A percentile compares a stretch with the other conserved stretches of the same genome.
Conservation (phyloP, 2,888 invertebrate species). For the Aleiodes testaceus region DNA sequence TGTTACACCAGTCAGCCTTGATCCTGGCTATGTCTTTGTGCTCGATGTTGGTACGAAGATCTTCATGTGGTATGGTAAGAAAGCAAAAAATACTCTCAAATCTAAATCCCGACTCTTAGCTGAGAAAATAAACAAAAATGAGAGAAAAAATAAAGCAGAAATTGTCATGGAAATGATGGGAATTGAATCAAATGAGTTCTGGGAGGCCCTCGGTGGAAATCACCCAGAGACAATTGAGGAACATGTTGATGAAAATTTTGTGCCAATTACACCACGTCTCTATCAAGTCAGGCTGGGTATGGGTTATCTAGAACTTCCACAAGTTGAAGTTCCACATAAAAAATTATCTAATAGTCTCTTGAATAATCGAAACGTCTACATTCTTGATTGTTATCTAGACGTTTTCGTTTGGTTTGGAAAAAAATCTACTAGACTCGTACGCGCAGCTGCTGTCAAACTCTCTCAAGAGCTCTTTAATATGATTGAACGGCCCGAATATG, state of each 20-base stretch:
- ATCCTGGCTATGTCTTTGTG: conserved; percentile 93
- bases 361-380: conserved; percentile 94
- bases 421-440: conserved; percentile 94
- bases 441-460: conserved; percentile 97
- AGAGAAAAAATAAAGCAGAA: conserved; percentile 95
- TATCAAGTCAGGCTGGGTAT: conserved; percentile 98
- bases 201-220: conserved; percentile 80
- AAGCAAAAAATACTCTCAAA: conserved; percentile 90
- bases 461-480: conserved; percentile 96
- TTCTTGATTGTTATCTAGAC: conserved; percentile 94
- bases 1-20: conserved; percentile 82
- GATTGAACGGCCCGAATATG: conserved; percentile 91
- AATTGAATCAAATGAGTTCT: conserved; percentile 89
- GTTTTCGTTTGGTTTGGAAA: conserved; percentile 99
- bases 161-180: conserved; percentile 88
- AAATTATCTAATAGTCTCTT: conserved; percentile 86
- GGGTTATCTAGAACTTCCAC: conserved; percentile 98
- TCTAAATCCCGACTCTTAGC: conserved; percentile 93
- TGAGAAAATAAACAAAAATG: conserved; percentile 99
- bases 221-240: conserved; percentile 72
- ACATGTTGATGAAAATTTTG: conserved; percentile 81
- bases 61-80: conserved; percentile 93
- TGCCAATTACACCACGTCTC: conserved; percentile 82
- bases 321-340: conserved; percentile 85
- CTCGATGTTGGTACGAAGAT: conserved; percentile 90